Evolutionary conservation across 2,888 invertebrate species (phyloP).

Genomic region (Perizoma affinitatum): DNA sequence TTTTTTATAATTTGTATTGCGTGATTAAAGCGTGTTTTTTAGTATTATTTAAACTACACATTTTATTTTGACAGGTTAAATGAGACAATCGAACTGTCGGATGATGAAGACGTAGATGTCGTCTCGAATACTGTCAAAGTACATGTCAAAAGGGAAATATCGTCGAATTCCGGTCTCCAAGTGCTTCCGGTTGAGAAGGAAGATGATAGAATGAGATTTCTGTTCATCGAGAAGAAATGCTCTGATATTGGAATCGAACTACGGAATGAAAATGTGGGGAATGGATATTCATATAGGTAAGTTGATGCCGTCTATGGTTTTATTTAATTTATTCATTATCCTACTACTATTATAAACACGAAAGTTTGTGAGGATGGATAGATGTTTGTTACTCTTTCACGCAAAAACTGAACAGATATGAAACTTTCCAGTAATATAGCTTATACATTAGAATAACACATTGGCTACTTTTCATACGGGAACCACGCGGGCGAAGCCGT

Average conservation of each 20-base stretch:
- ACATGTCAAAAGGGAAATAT: constrained; percentile 46
- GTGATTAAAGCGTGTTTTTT: no score
- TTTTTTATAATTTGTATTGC: no score
- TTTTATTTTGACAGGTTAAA: constrained; percentile 12
- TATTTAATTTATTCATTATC: constrained; percentile 1
- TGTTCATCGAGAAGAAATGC: constrained; percentile 68
- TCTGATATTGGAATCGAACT: constrained; percentile 71
- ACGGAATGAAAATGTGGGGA: constrained; percentile 72
- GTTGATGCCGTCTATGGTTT: constrained; percentile 24
- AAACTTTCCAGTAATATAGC: no score
- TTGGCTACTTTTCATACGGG: no score
- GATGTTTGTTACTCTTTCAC: no score
- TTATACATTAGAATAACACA: no score
- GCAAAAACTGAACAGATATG: no score
- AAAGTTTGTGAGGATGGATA: no score
- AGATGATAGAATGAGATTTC: constrained; percentile 61
- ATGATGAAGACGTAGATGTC: constrained; percentile 73
- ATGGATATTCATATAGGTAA: constrained; percentile 73
- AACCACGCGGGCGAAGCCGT: no score
- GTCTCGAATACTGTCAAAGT: constrained; percentile 35
- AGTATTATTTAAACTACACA: no score
- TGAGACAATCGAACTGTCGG: constrained; percentile 41
- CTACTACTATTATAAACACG: background rate
- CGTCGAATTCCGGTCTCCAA: constrained; percentile 36
- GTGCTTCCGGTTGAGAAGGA: constrained; percentile 60